phyloP scores from a whole-genome alignment of 2,113 vertebrate species.

The Chaetodon auriga region DNA sequence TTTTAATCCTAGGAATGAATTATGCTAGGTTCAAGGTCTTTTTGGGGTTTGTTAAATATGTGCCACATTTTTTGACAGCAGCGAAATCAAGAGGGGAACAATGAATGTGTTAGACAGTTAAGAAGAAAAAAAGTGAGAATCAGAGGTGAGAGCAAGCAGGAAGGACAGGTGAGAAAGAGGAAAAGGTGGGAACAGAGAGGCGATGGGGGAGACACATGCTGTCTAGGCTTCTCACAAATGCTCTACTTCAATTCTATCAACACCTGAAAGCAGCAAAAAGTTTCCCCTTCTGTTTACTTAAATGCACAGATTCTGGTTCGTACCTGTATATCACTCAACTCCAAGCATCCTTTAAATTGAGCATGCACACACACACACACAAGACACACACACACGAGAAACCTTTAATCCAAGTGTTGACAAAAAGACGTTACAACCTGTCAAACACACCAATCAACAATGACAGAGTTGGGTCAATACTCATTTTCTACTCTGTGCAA shows the following conservation, averaged over 20 bases:
- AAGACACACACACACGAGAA: neutral
- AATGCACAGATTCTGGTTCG: constrained; percentile 1
- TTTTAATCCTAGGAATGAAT: constrained; percentile 1
- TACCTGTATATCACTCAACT: neutral
- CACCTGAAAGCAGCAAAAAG: constrained; percentile 17
- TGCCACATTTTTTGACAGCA: constrained; percentile 3
- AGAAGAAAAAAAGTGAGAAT: constrained; percentile 8
- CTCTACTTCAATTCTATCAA: constrained; percentile 15
- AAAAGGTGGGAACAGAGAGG: constrained; percentile 14
- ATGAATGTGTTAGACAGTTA: constrained; percentile 23
- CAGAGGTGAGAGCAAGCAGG: constrained; percentile 17
- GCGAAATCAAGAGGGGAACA: constrained; percentile 14
- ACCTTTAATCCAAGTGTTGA: neutral
- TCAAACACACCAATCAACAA: constrained; percentile 18
- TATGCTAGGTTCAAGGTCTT: neutral
- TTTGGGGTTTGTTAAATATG: constrained; percentile 1
- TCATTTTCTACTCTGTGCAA: constrained; percentile 1
- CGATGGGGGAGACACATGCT: neutral
- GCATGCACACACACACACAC: neutral
- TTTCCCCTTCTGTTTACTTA: neutral
- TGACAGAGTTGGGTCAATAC: constrained; percentile 1
- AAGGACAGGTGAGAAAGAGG: constrained; percentile 41
- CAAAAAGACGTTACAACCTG: constrained; percentile 24
- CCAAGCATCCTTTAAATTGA: neutral
- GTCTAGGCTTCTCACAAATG: constrained; percentile 26